Evolutionary conservation across 2,113 vertebrate species (phyloP).

Genomic region (Electrona antarctica): DNA sequence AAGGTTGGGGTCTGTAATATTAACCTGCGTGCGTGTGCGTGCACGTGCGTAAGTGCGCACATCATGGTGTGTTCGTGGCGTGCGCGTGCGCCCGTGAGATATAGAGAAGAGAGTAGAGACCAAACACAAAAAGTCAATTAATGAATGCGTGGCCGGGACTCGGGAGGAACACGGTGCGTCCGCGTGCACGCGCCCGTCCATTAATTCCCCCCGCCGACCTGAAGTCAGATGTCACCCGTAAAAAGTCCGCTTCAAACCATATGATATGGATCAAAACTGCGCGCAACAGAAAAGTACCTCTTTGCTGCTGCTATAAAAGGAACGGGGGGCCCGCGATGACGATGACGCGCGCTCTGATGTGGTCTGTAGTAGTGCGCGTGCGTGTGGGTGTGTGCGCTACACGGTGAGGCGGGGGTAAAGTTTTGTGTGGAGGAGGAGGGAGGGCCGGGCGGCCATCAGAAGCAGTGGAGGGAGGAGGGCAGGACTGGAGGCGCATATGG

Average conservation of each 20-base stretch:
- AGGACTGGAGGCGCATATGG: too few relatives aligned
- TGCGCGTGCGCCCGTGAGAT: too few relatives aligned
- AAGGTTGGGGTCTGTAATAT: too few relatives aligned
- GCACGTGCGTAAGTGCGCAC: background rate
- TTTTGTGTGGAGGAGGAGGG: background rate
- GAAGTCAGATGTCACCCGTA: background rate
- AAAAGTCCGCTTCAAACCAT: too few relatives aligned
- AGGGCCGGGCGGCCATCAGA: too few relatives aligned
- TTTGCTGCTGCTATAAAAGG: conserved; percentile 56
- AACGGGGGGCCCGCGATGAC: conserved; percentile 53
- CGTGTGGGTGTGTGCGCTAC: background rate
- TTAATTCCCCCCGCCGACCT: too few relatives aligned
- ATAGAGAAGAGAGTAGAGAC: too few relatives aligned
- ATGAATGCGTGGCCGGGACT: too few relatives aligned
- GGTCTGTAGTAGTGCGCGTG: conserved; percentile 30
- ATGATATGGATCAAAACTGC: background rate
- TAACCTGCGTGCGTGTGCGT: background rate
- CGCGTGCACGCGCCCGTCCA: too few relatives aligned
- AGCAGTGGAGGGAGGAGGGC: background rate
- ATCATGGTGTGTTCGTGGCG: too few relatives aligned
- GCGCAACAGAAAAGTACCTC: conserved; percentile 15
- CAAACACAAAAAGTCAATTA: too few relatives aligned
- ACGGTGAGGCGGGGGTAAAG: background rate
- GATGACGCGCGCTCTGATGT: conserved; percentile 74
- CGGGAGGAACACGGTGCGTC: too few relatives aligned